Evolutionary conservation across 2,113 vertebrate genomes (phyloP).

Genomic region (Paradisaea rubra): DNA sequence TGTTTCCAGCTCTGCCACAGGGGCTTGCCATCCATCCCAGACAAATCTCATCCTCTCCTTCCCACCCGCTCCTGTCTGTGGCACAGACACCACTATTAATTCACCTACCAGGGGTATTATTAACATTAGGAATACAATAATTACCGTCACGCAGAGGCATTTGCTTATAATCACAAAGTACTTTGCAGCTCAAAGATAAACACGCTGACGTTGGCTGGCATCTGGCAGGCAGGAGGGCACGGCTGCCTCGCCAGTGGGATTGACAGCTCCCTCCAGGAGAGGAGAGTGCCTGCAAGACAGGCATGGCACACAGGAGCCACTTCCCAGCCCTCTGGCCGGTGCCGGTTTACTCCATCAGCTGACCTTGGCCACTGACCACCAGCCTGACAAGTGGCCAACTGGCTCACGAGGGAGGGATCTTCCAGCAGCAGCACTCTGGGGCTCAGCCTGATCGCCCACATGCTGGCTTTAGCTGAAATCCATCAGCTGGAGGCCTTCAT

Average conservation of each 20-base stretch:
- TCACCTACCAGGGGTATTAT: not conserved
- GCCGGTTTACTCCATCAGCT: not conserved
- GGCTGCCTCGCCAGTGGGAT: not conserved
- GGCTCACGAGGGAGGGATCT: not conserved
- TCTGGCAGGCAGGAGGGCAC: not conserved
- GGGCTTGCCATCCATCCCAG: not conserved
- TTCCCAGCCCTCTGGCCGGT: not conserved
- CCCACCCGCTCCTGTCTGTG: not conserved
- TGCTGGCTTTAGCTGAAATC: not conserved
- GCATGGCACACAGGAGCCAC: not conserved
- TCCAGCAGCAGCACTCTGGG: not conserved
- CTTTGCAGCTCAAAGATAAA: slow-evolving; percentile 32
- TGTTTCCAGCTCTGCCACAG: not conserved
- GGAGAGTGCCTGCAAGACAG: not conserved
- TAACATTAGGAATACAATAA: not conserved
- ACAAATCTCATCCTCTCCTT: slow-evolving; percentile 17
- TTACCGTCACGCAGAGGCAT: not conserved
- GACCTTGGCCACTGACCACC: not conserved
- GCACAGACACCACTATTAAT: not conserved
- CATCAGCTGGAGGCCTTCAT: not conserved
- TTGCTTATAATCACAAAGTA: not conserved
- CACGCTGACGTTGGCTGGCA: not conserved
- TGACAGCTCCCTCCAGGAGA: not conserved
- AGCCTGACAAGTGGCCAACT: slow-evolving; percentile 3
- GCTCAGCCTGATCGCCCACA: not conserved